Evolutionary conservation across 2,113 vertebrate genomes (phyloP).

Genomic region (Orthochromis malagaraziensis): DNA sequence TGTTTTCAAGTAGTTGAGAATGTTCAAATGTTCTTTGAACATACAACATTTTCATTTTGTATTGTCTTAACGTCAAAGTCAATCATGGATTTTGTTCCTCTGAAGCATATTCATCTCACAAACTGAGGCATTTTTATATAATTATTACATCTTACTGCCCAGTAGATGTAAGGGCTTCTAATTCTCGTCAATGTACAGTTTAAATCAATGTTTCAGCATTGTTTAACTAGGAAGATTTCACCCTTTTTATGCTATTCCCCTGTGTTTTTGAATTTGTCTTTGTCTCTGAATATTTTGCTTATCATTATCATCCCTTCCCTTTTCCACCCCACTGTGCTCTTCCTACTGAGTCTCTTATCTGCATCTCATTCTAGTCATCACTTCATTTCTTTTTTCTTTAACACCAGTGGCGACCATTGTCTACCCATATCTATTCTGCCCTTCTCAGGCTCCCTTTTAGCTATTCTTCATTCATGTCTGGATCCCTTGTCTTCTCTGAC

Average conservation of each 20-base stretch:
- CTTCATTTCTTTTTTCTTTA: not conserved
- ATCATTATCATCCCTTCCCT: not conserved
- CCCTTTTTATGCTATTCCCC: not conserved
- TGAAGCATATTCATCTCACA: not conserved
- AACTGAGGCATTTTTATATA: not conserved
- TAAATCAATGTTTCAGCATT: not conserved
- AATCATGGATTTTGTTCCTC: not conserved
- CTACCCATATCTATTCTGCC: not conserved
- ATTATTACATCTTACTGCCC: not conserved
- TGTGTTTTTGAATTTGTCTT: not conserved
- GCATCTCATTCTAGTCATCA: not conserved
- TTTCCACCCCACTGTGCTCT: not conserved
- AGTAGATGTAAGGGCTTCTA: not conserved
- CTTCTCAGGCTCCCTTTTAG: not conserved
- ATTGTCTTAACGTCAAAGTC: not conserved
- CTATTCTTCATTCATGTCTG: not conserved
- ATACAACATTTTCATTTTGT: not conserved
- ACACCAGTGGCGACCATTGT: not conserved
- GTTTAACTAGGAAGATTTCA: not conserved
- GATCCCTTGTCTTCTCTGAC: constrained; percentile 5
- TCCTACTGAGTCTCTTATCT: not conserved
- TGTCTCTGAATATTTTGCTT: not conserved
- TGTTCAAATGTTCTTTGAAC: not conserved
- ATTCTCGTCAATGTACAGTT: not conserved
- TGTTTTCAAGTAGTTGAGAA: constrained; percentile 1